phyloP scores from a whole-genome alignment of 2,888 invertebrate species.

The Doris montereyensis region DNA sequence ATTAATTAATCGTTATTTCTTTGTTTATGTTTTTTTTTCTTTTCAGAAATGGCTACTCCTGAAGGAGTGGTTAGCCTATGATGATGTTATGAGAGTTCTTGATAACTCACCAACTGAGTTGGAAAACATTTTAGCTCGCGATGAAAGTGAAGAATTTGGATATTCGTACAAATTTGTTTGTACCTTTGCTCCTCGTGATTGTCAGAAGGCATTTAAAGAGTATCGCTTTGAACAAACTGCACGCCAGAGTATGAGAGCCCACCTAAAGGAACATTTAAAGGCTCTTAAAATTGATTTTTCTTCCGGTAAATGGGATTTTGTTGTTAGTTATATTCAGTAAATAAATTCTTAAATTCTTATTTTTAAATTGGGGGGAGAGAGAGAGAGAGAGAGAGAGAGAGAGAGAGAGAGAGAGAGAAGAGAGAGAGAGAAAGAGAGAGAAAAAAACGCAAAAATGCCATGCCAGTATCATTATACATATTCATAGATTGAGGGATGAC shows the following conservation, averaged over 20 bases:
- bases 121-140: constrained; percentile 32
- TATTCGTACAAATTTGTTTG: constrained; percentile 28
- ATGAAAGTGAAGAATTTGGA: constrained; percentile 35
- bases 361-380: no score
- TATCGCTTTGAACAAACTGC: constrained; percentile 34
- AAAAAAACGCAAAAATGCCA: constrained; percentile 2
- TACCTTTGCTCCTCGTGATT: constrained; percentile 25
- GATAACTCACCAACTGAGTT: constrained; percentile 27
- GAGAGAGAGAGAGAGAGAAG: not conserved
- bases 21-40: not conserved
- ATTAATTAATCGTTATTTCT: not conserved
- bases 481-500: no score
- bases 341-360: no score
- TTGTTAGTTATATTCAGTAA: no score
- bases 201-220: constrained; percentile 28
- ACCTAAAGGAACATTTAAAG: constrained; percentile 31
- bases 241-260: constrained; percentile 25
- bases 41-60: constrained; percentile 35
- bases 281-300: not conserved
- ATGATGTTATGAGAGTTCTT: constrained; percentile 31
- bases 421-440: not conserved
- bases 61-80: constrained; percentile 31
- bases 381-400: no score
- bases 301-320: constrained; percentile 22
- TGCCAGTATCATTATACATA: no score